Conservation (phyloP, 2,797 vertebrate species). For the Erethizon dorsatum region DNA sequence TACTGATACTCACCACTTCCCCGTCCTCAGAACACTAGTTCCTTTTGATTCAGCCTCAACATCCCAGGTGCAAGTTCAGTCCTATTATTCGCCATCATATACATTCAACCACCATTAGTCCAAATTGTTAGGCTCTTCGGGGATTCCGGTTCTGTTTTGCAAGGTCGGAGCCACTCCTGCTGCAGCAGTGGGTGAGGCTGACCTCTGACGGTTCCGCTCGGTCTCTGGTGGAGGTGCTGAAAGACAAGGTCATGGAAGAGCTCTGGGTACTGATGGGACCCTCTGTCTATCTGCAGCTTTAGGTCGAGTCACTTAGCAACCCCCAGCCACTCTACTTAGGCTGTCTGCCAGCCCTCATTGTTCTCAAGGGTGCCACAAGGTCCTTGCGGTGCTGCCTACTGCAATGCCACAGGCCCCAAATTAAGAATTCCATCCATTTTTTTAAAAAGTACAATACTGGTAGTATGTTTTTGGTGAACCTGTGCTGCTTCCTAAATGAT, state of each 20-base stretch:
- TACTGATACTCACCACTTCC: background rate
- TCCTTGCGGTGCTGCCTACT: background rate
- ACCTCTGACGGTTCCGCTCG: background rate
- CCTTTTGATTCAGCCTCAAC: background rate
- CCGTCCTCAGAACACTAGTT: background rate
- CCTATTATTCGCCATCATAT: background rate
- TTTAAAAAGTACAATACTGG: background rate
- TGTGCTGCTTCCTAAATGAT: background rate
- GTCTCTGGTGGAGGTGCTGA: background rate
- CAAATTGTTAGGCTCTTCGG: background rate
- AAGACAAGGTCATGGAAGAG: background rate
- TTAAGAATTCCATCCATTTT: background rate
- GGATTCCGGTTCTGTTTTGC: background rate
- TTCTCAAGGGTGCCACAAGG: background rate
- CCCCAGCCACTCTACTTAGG: background rate
- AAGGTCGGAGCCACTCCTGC: background rate
- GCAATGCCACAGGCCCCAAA: background rate
- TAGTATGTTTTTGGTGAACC: background rate
- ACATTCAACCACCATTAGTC: background rate
- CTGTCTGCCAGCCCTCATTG: background rate
- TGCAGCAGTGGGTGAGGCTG: background rate
- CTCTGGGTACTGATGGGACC: background rate
- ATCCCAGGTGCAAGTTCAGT: background rate
- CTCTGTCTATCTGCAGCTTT: background rate
- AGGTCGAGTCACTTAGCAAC: background rate